Base-by-base conservation (phyloP, 2,888 invertebrate genomes). In the Drosophila longiperda region DNA sequence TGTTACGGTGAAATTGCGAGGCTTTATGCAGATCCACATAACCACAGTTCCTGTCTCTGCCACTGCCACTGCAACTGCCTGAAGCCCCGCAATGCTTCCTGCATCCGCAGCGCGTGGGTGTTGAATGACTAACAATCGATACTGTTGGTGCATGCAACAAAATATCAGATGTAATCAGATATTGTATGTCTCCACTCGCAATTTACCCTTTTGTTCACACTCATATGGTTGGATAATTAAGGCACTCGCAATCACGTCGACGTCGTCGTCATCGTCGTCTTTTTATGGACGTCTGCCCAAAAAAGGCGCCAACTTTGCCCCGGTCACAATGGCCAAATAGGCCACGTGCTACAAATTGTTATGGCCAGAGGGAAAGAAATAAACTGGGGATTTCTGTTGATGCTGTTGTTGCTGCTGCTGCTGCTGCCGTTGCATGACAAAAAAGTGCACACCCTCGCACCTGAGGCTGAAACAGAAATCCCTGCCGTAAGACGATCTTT, bases 291-390 rank as follows among this genome's bases (percentile, higher is more conserved):
- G 54, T 66, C 68, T 71, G 64, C 50, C 76, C 76, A 80, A 90
- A 91, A 91, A 90, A 75, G 87, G 90, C 91, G 91, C 90, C 90
- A 90, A 91, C 86, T 81, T 75, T 70, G 58, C 77, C 65, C 71
- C 55, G 70, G 74, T 75, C 77, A 82, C 78, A 82, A 82, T 78
- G 82, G 78, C 84, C 81, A 83, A 82, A 85, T 62, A 73, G 82
- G 90, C 81, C 90, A 90, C 90, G 90, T 91, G 90, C 91, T 90
- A 79, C 78, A 78, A 84, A 84, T 82, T 87, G 77, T 54, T 71
- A 58, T 61, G 67, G 59, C 52, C 50, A 57, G 42, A n/a, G 53
- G 36, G 48, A 49, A 48, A 42, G 42, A 26, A 26, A n/a, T n/a
- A n/a, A 45, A 49, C 54, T 23, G 50, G 59, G 66, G 66, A 72